Evolutionary conservation across 2,888 invertebrate genomes (phyloP).

Genomic region (Aphrophora alni): DNA sequence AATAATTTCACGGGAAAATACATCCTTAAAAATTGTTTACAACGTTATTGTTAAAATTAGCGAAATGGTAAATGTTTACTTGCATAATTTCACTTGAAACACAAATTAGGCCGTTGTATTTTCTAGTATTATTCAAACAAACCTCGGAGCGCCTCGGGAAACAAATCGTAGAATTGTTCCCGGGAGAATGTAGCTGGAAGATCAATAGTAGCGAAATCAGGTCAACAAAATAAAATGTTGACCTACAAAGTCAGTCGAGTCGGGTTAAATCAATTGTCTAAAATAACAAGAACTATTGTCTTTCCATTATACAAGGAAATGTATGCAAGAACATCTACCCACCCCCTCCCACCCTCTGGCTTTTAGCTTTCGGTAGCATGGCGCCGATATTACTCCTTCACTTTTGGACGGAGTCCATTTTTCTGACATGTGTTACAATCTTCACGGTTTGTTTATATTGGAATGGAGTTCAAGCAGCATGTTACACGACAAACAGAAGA

Average conservation of each 20-base stretch:
- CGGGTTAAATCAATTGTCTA: not conserved
- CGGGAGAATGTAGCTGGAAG: not conserved
- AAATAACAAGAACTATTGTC: not conserved
- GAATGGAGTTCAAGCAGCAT: too few species aligned
- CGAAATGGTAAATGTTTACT: too few species aligned
- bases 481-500: too few species aligned
- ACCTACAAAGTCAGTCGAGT: not conserved
- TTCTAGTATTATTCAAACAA: too few species aligned
- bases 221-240: slow-evolving; percentile 6
- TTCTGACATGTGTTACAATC: not conserved
- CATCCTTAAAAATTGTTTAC: too few species aligned
- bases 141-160: too few species aligned
- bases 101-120: too few species aligned
- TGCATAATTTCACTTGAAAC: too few species aligned
- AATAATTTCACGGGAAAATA: too few species aligned
- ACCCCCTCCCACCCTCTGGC: not conserved
- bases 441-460: not conserved
- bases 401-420: not conserved
- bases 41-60: too few species aligned
- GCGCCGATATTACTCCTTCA: not conserved
- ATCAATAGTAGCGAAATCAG: slow-evolving; percentile 2
- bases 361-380: not conserved
- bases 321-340: not conserved
- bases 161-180: not conserved
- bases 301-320: not conserved